These are phyloP conservation scores for Trilocha varians DNA, from an alignment of 2,888 invertebrate genomes.

Conservation along the genomic window DNA sequence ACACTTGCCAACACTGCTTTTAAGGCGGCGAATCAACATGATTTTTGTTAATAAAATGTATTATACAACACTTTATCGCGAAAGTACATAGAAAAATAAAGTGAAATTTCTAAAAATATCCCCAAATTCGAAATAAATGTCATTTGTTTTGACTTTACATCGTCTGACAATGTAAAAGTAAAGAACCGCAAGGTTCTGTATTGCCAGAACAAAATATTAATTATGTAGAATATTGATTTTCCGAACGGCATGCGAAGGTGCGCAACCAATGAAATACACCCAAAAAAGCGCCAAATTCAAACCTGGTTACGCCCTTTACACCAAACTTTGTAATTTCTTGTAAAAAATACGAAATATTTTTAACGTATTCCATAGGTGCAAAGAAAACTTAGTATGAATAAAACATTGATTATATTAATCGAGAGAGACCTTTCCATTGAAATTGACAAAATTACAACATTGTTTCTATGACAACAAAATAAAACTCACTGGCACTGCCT, in stretches of 20 bases:
- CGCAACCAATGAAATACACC: neutral
- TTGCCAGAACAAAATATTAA: neutral
- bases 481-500: neutral
- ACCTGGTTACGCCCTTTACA: neutral
- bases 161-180: neutral
- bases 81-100: neutral
- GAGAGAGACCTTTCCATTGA: too few species aligned
- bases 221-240: slow-evolving; percentile 3
- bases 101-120: slow-evolving; percentile 1
- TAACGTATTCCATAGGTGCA: too few species aligned
- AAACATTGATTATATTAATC: too few species aligned
- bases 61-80: slow-evolving; percentile 4
- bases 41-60: neutral
- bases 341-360: too few species aligned
- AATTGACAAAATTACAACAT: neutral
- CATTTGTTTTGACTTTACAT: slow-evolving; percentile 3
- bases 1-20: neutral
- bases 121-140: neutral
- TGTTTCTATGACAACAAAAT: neutral
- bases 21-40: slow-evolving; percentile 3
- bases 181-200: neutral
- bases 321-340: neutral
- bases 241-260: neutral
- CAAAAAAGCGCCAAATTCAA: neutral
- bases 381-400: too few species aligned